Percentiles rank a stretch among this genome's conserved stretches.
These are phyloP conservation scores for Pseudoatta argentina DNA, from an alignment of 1,140 invertebrate species.

Conservation along the genomic window DNA sequence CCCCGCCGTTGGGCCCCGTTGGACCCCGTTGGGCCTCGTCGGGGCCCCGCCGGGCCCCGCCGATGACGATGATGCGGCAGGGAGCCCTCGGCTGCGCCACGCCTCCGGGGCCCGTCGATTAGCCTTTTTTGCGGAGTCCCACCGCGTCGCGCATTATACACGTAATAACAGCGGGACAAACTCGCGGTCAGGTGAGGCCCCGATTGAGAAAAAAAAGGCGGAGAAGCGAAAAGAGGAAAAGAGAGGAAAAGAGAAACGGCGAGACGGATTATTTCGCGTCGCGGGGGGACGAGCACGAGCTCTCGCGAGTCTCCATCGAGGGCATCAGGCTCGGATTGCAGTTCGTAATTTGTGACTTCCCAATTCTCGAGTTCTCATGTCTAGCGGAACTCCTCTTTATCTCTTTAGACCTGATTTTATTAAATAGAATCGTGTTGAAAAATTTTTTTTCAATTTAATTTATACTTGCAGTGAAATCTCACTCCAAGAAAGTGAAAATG, in stretches of 20 bases:
- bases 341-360: neutral
- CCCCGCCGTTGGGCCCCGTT: neutral
- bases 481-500: too few relatives aligned
- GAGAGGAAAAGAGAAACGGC: slow-evolving; percentile 1
- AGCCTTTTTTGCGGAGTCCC: slow-evolving; percentile 77
- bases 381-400: neutral
- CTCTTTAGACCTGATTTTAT: too few relatives aligned
- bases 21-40: slow-evolving; percentile 11
- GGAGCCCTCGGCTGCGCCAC: slow-evolving; percentile 21
- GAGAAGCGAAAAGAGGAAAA: neutral
- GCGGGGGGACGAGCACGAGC: neutral
- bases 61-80: neutral
- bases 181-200: slow-evolving; percentile 47
- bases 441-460: too few relatives aligned
- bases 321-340: slow-evolving; percentile 21
- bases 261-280: slow-evolving; percentile 43
- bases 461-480: too few relatives aligned
- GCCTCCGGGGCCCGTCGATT: slow-evolving; percentile 68
- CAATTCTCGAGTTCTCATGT: neutral
- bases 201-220: slow-evolving; percentile 9
- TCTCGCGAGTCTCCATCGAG: slow-evolving; percentile 2
- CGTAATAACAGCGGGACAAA: slow-evolving; percentile 79
- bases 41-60: neutral
- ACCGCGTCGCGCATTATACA: slow-evolving; percentile 71
- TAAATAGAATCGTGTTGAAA: too few relatives aligned